phyloP scores from a whole-genome alignment of 2,113 vertebrate genomes.

The Neopipo cinnamomea region DNA sequence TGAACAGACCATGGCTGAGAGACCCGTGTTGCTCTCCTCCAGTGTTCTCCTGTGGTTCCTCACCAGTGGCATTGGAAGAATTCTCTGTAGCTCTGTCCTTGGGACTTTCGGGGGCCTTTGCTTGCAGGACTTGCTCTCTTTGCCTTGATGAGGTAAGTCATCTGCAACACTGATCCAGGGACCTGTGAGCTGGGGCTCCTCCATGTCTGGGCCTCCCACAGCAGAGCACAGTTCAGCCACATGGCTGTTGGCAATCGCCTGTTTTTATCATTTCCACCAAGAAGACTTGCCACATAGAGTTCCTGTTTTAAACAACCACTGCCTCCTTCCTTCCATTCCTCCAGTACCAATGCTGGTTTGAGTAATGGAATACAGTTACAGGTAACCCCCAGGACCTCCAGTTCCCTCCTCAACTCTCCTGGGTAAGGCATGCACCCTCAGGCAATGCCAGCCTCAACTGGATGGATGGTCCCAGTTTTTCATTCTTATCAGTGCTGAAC shows the following conservation, averaged over 20 bases:
- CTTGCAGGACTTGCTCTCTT: neutral
- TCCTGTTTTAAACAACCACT: neutral
- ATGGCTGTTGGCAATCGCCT: no score
- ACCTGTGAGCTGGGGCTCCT: neutral
- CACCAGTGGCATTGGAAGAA: neutral
- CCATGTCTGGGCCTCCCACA: neutral
- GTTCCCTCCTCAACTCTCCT: neutral
- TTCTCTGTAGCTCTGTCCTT: neutral
- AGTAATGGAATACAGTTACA: neutral
- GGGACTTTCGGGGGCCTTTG: neutral
- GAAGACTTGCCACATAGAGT: neutral
- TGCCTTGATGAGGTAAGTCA: neutral
- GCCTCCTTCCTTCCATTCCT: neutral
- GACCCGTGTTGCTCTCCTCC: neutral
- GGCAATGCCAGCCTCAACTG: neutral
- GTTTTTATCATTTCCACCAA: neutral
- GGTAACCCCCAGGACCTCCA: neutral
- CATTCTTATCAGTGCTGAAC: accelerated
- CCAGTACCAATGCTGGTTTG: neutral
- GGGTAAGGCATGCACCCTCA: neutral
- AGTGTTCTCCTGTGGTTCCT: neutral
- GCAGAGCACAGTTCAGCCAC: neutral
- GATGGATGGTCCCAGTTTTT: neutral
- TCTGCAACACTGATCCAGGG: neutral
- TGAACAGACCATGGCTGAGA: neutral